A percentile compares a stretch with the other conserved stretches of the same genome.
These are phyloP conservation scores for Lithobates pipiens DNA, from an alignment of 2,797 vertebrate genomes.

Conservation along the genomic window DNA sequence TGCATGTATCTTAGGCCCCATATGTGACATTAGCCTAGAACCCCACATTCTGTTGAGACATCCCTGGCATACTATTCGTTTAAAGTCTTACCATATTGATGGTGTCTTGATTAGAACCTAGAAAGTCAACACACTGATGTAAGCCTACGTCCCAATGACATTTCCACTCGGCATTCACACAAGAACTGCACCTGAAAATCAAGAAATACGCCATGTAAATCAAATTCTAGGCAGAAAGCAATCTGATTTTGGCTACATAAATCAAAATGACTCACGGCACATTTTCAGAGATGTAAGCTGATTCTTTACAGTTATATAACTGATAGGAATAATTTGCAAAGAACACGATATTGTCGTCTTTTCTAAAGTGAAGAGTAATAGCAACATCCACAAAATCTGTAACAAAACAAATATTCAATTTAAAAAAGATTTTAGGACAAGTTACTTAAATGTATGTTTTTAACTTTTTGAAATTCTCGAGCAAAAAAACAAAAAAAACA, in stretches of 20 bases:
- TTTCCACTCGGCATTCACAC: slow-evolving; percentile 89
- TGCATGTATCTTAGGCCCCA: no score
- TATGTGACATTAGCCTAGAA: no score
- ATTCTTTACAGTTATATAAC: slow-evolving; percentile 93
- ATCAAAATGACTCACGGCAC: slow-evolving; percentile 87
- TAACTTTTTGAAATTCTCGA: not conserved
- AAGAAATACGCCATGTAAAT: not conserved
- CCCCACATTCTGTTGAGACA: no score
- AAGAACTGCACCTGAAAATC: slow-evolving; percentile 87
- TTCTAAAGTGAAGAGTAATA: slow-evolving; percentile 78
- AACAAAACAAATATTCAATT: slow-evolving; percentile 27
- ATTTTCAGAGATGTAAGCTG: slow-evolving; percentile 86
- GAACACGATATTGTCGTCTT: slow-evolving; percentile 71
- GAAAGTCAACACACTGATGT: slow-evolving; percentile 78
- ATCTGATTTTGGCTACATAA: not conserved
- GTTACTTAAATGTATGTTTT: not conserved
- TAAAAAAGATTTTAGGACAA: not conserved
- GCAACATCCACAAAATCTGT: slow-evolving; percentile 89
- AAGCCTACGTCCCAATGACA: slow-evolving; percentile 89
- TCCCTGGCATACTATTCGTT: not conserved
- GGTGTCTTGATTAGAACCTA: slow-evolving; percentile 78
- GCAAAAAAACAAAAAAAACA: not conserved
- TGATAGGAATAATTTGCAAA: slow-evolving; percentile 86
- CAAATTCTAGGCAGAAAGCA: not conserved
- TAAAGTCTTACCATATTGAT: slow-evolving; percentile 2